These are phyloP conservation scores for Glaucidium brasilianum DNA, from an alignment of 2,113 vertebrate species.

Conservation along the genomic window DNA sequence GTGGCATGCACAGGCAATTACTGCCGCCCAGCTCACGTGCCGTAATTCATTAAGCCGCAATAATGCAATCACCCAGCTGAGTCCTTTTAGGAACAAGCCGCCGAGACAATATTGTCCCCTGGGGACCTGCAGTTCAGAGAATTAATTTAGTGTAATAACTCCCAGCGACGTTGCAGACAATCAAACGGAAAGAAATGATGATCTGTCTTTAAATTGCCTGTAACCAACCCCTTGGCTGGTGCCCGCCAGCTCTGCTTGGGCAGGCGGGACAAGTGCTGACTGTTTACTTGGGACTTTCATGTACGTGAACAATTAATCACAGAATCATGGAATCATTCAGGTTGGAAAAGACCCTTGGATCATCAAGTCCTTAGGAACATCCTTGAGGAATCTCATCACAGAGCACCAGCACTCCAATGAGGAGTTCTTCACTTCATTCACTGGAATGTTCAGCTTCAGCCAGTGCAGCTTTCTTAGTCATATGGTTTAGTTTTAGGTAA, in stretches of 20 bases:
- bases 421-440: neutral
- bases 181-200: neutral
- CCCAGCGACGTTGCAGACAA: neutral
- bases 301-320: too few relatives aligned
- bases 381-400: accelerated
- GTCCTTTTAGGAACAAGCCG: neutral
- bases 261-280: neutral
- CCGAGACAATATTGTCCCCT: neutral
- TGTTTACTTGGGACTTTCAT: neutral
- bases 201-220: neutral
- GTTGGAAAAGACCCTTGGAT: too few relatives aligned
- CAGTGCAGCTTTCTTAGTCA: neutral
- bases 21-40: accelerated
- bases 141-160: conserved; percentile 5
- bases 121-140: neutral
- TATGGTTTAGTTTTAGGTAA: neutral
- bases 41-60: neutral
- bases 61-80: conserved; percentile 15
- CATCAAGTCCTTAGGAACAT: too few relatives aligned
- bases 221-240: neutral
- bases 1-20: neutral
- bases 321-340: too few relatives aligned
- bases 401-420: neutral
- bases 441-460: accelerated
- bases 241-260: accelerated